Evolutionary conservation across 2,113 vertebrate species (phyloP).

Genomic region (Chlorodrepanis virens): DNA sequence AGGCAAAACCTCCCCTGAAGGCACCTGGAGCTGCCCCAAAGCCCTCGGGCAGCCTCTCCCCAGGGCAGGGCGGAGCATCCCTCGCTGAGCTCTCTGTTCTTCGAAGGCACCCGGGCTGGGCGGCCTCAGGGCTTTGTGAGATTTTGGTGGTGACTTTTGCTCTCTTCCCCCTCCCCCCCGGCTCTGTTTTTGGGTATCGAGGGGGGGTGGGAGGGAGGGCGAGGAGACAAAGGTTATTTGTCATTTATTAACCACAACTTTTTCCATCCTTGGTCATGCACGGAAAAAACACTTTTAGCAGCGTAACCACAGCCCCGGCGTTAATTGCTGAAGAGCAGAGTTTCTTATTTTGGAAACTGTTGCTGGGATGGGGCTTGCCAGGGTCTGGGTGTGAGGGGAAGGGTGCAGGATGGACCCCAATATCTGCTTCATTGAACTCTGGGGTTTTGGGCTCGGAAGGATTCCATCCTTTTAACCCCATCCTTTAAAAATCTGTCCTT

Average conservation of each 20-base stretch:
- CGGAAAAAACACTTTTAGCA: constrained; percentile 61
- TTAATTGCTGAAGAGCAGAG: constrained; percentile 51
- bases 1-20: neutral
- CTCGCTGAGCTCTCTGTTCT: constrained; percentile 55
- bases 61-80: neutral
- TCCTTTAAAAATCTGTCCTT: neutral
- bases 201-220: neutral
- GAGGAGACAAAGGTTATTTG: constrained; percentile 60
- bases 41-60: neutral
- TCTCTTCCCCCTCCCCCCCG: neutral
- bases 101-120: constrained; percentile 58
- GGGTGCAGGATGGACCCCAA: neutral
- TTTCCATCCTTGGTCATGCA: constrained; percentile 71
- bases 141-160: constrained; percentile 27
- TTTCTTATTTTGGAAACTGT: constrained; percentile 69
- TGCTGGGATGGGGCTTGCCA: neutral
- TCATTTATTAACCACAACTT: constrained; percentile 72
- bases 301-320: constrained; percentile 26
- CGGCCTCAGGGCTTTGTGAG: neutral
- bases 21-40: neutral
- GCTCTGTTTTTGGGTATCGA: neutral
- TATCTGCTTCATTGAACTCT: rapidly evolving
- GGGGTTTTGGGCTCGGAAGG: rapidly evolving
- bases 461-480: neutral
- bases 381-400: neutral